Percentiles rank a stretch among this genome's conserved stretches.
Evolutionary conservation across 1,140 invertebrate species (phyloP).

Genomic region (Drosophila nannoptera): DNA sequence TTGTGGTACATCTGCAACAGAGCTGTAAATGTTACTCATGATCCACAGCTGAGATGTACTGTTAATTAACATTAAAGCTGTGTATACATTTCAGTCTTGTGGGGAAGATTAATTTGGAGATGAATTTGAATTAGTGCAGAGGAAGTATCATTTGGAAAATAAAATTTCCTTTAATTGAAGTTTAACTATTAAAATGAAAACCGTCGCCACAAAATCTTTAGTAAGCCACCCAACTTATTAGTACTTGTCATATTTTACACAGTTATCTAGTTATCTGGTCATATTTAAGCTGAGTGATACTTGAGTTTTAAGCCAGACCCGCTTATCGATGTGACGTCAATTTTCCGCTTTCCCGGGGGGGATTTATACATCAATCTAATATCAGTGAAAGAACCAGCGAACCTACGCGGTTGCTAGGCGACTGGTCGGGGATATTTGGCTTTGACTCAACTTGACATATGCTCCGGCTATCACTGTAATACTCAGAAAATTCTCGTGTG

Average conservation of each 20-base stretch:
- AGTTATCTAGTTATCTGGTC: slow-evolving; percentile 52
- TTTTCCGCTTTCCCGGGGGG: slow-evolving; percentile 13
- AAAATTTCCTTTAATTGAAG: too few species aligned
- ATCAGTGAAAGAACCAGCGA: slow-evolving; percentile 8
- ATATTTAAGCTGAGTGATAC: slow-evolving; percentile 43
- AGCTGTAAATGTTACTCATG: too few species aligned
- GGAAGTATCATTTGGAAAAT: too few species aligned
- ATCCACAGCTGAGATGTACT: too few species aligned
- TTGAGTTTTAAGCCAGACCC: slow-evolving; percentile 48
- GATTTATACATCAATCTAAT: slow-evolving; percentile 43
- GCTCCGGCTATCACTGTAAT: slow-evolving; percentile 1
- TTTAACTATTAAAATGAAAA: background rate
- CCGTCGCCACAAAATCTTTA: slow-evolving; percentile 4
- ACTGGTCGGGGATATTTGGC: slow-evolving; percentile 17
- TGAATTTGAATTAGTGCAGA: too few species aligned
- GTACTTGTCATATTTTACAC: slow-evolving; percentile 45
- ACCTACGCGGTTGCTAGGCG: slow-evolving; percentile 52
- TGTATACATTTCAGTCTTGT: too few species aligned
- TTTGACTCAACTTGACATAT: slow-evolving; percentile 12
- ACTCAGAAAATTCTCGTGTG: slow-evolving; percentile 1
- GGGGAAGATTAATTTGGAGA: too few species aligned
- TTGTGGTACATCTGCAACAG: too few species aligned
- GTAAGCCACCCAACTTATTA: slow-evolving; percentile 7
- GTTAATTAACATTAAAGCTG: too few species aligned
- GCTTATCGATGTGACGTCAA: slow-evolving; percentile 58